A percentile compares a stretch with the other conserved stretches of the same genome.
These are phyloP conservation scores for Drosophila teissieri DNA, from an alignment of 1,140 invertebrate species.

Conservation along the genomic window DNA sequence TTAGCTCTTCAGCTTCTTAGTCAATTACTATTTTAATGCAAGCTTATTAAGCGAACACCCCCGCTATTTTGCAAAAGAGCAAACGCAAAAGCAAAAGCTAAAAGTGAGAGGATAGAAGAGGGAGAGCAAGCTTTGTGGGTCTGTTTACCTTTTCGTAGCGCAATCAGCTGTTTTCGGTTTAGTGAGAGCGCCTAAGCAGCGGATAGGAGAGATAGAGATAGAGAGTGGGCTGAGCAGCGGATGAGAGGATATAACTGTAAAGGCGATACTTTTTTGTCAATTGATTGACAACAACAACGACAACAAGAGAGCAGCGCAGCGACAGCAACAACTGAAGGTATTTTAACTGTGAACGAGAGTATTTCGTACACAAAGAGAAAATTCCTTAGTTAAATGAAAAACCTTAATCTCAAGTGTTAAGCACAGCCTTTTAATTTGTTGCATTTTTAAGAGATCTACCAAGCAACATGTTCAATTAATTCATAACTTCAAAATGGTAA, in stretches of 20 bases:
- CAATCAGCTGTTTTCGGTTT: constrained; percentile 70
- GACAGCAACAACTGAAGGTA: constrained; percentile 34
- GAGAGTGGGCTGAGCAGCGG: constrained; percentile 5
- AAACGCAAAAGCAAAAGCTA: constrained; percentile 17
- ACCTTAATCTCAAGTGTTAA: no score
- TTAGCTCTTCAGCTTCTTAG: constrained; percentile 45
- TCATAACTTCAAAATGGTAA: no score
- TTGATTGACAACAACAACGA: constrained; percentile 65
- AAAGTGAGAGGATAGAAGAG: constrained; percentile 43
- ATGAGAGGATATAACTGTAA: constrained; percentile 56
- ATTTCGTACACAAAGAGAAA: neutral
- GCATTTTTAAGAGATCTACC: no score
- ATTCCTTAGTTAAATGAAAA: no score
- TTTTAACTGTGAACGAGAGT: constrained; percentile 35
- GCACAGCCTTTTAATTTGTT: no score
- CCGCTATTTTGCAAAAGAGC: constrained; percentile 25
- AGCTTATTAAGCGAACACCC: constrained; percentile 38
- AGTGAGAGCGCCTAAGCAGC: constrained; percentile 50
- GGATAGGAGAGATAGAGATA: constrained; percentile 21
- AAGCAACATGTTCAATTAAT: no score
- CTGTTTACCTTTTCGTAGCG: constrained; percentile 71
- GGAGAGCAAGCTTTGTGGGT: constrained; percentile 57
- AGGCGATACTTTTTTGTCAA: constrained; percentile 67
- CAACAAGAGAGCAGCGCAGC: constrained; percentile 25
- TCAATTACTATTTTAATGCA: constrained; percentile 71